Evolutionary conservation across 2,113 vertebrate species (phyloP), one percentile per base, ranked within the genome.

Genomic region (Tachysurus fulvidraco): DNA sequence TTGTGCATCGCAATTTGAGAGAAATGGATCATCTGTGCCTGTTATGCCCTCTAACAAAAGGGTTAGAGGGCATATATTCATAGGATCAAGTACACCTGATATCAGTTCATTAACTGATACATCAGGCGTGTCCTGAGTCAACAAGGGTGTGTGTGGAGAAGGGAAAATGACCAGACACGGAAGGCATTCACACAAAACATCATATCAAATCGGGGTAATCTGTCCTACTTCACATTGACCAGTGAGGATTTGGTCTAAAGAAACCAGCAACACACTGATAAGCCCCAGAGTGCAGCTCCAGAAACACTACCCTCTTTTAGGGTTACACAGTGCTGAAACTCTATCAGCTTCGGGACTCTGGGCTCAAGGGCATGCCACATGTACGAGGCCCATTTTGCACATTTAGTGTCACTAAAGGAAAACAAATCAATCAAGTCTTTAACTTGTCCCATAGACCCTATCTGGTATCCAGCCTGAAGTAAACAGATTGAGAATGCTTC

Each of bases 401-500:
- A 36, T 36, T 36, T n/a, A 69, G 12, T 30, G 28, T 65, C 21
- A 50, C 36, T 65, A 65, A 73, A 65, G 83, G 21, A 83, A 81
- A 83, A 90, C 41, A 83, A 88, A 54, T 85, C 60, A 79, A 85
- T 85, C 52, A 77, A 67, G 77, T n/a, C 12, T 71, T 81, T 83
- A 88, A 82, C 77, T 78, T 46, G 23, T 71, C 46, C 50, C 28
- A 76, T 30, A 12, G 36, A 21, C 5, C 30, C 16, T 83, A 74
- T 90, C 80, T 64, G 21, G 41, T 41, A 50, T 57, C 7, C 50
- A 85, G 16, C 46, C 57, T 83, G 82, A 71, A 83, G 71, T 79
- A 82, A 89, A 83, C 78, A 71, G 14, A 90, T 62, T 28, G 44
- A 55, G 13, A 5, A 19, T 2, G 67, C 81, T 85, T 41, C 85